Evolutionary conservation across 2,888 invertebrate species (phyloP).

Genomic region (Gryllus longicercus): DNA sequence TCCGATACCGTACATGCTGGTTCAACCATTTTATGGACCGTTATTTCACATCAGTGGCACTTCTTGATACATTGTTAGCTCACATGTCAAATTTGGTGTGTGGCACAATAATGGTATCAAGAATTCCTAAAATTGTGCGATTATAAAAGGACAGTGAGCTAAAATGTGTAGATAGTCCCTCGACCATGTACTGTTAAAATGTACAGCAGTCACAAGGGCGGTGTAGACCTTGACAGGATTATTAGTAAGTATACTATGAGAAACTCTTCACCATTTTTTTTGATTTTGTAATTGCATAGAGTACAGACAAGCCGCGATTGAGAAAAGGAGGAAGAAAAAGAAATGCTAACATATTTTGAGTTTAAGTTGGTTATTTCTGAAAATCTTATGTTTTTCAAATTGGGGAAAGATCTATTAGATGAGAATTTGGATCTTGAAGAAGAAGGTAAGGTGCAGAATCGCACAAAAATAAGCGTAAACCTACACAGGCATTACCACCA

Average conservation of each 20-base stretch:
- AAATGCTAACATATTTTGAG: slow-evolving; percentile 21
- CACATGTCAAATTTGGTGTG: slow-evolving; percentile 24
- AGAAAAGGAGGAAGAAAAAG: neutral
- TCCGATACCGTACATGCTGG: slow-evolving; percentile 23
- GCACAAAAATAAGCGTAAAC: neutral
- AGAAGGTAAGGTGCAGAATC: slow-evolving; percentile 5
- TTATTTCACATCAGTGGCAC: slow-evolving; percentile 31
- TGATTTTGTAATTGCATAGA: slow-evolving; percentile 33
- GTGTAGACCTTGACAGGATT: slow-evolving; percentile 34
- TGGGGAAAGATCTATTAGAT: neutral
- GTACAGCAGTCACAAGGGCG: slow-evolving; percentile 35
- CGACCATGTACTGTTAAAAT: slow-evolving; percentile 32
- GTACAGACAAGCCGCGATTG: slow-evolving; percentile 25
- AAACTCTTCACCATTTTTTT: slow-evolving; percentile 33
- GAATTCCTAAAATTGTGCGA: slow-evolving; percentile 20
- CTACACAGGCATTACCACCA: neutral
- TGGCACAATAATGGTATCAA: slow-evolving; percentile 30
- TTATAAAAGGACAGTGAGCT: slow-evolving; percentile 20
- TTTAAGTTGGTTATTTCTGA: too few species aligned
- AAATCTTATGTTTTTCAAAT: slow-evolving; percentile 20
- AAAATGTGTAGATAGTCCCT: slow-evolving; percentile 26
- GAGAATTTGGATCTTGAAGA: slow-evolving; percentile 19
- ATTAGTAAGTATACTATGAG: slow-evolving; percentile 28
- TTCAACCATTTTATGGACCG: slow-evolving; percentile 28
- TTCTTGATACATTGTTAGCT: too few species aligned